Conservation (phyloP, 2,113 vertebrate genomes). For the Oostethus manadensis region DNA sequence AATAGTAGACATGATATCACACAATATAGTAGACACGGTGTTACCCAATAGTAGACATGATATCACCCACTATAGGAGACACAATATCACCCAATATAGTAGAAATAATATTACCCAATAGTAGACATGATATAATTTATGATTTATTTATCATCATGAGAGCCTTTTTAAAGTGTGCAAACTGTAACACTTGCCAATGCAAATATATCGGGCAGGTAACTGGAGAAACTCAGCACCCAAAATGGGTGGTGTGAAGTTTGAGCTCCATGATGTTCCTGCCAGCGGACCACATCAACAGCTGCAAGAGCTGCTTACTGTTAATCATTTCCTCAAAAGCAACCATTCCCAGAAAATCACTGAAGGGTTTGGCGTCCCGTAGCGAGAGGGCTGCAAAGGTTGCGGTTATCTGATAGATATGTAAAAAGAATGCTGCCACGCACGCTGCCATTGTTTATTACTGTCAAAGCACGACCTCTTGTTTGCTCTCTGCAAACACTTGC, state of each 20-base stretch:
- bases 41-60: too few relatives aligned
- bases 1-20: too few relatives aligned
- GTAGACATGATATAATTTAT: too few relatives aligned
- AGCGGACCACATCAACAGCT: constrained; percentile 1
- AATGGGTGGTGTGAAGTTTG: neutral
- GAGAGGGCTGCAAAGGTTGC: constrained; percentile 29
- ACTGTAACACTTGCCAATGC: neutral
- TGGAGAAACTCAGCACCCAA: neutral
- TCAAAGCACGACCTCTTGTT: constrained; percentile 66
- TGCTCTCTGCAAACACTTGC: constrained; percentile 37
- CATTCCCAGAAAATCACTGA: constrained; percentile 48
- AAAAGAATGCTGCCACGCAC: constrained; percentile 36
- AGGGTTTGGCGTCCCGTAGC: constrained; percentile 5
- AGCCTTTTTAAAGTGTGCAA: neutral
- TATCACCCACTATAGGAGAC: too few relatives aligned
- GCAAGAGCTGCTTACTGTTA: constrained; percentile 27
- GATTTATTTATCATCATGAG: too few relatives aligned
- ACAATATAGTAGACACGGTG: too few relatives aligned
- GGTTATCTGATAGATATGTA: constrained; percentile 57
- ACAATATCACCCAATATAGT: too few relatives aligned
- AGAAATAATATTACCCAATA: too few relatives aligned
- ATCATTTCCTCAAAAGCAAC: constrained; percentile 42
- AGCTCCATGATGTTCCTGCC: neutral
- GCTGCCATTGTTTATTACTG: constrained; percentile 54
- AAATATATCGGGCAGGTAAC: neutral